These are phyloP conservation scores for Garrulus glandarius DNA, from an alignment of 2,797 vertebrate species.

Conservation along the genomic window DNA sequence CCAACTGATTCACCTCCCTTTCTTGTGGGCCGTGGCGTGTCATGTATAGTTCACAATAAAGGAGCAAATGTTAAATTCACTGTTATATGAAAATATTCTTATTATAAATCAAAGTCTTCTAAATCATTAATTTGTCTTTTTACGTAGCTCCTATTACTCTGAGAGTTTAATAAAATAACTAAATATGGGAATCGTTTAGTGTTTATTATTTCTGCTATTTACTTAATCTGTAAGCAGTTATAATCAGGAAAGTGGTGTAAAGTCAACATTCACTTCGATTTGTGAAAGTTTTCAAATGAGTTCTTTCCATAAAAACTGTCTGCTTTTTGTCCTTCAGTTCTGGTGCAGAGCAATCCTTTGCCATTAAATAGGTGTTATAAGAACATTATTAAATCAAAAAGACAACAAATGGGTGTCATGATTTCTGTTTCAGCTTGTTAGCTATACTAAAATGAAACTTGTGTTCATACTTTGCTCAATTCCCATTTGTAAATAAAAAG, in stretches of 20 bases:
- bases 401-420: background rate
- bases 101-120: background rate
- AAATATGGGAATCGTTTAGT: background rate
- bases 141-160: background rate
- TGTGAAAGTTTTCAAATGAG: background rate
- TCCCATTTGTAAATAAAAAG: background rate
- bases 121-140: background rate
- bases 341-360: background rate
- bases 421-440: background rate
- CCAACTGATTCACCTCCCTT: background rate
- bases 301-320: background rate
- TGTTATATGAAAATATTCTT: background rate
- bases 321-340: background rate
- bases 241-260: background rate
- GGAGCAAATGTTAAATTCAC: background rate
- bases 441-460: background rate
- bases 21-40: background rate
- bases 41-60: background rate
- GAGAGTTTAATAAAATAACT: background rate
- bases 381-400: background rate
- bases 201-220: background rate
- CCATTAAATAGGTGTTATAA: background rate
- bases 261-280: background rate
- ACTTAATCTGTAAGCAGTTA: background rate
- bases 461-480: background rate